Evolutionary conservation across 2,797 vertebrate genomes (phyloP), one percentile per base, ranked within the genome.

Genomic region (Sebastes iracundus): DNA sequence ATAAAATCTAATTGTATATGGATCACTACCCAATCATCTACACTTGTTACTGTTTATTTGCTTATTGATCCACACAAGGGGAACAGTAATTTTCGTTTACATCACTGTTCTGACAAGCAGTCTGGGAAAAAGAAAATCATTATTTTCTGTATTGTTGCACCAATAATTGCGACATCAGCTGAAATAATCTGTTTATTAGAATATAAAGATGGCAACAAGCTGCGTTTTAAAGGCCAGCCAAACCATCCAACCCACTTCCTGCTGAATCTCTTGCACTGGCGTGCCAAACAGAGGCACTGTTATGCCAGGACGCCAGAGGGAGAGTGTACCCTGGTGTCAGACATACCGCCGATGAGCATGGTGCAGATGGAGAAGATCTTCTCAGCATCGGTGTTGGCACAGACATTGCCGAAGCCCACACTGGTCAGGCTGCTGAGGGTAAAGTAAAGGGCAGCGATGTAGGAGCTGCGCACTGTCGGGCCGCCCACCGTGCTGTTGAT

Each of bases 291-390:
- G 68, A 68, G 55, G 60, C 61, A n/a, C 32, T 0, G n/a, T 11
- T 55, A 52, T 77, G 86, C 86, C 87, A 88, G 69, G 77, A 84
- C 1, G 23, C 68, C 78, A 61, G 82, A 71, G 76, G 75, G 81
- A 79, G 66, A 81, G 27, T 52, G 80, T 55, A 58, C 28, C 75
- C 63, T 12, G 23, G 76, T 69, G 88, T 61, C 75, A 82, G 27
- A 93, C 96, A 74, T 95, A 98, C 97, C 97, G 66, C 97, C 97
- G 0, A 99, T 96, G 53, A 99, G 97, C 98, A 99, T 99, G 65
- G 97, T 97, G 94, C 98, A 99, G 95, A 99, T 97, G 89, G 98
- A 99, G 94, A 99, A 99, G 92, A 99, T 97, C 95, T 99, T 99
- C 94, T 99, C 98, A 0, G 97, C 96, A 1, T 99, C 97, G 0